Percentiles rank a stretch among this genome's conserved stretches.
Evolutionary conservation across 2,797 vertebrate species (phyloP).

Genomic region (Pygocentrus nattereri): DNA sequence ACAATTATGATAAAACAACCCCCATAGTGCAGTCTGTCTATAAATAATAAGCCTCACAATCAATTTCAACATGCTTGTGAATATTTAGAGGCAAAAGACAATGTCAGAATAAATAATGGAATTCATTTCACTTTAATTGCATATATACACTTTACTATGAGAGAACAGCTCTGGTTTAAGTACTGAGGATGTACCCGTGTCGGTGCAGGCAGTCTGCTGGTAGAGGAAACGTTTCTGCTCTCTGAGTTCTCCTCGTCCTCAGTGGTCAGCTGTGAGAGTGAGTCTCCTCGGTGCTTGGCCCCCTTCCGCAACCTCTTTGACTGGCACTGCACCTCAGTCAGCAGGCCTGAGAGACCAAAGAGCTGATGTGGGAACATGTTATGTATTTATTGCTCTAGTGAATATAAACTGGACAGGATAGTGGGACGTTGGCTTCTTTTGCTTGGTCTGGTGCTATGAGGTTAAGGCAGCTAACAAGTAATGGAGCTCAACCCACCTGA

Average conservation of each 20-base stretch:
- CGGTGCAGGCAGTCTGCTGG: constrained; percentile 84
- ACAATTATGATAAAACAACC: too few species aligned
- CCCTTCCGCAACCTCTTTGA: constrained; percentile 93
- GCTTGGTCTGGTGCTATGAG: background rate
- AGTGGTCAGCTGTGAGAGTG: constrained; percentile 72
- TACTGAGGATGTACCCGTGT: constrained; percentile 63
- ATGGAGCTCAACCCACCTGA: background rate
- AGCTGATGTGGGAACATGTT: background rate
- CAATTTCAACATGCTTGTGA: too few species aligned
- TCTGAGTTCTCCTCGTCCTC: constrained; percentile 79
- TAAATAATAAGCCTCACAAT: too few species aligned
- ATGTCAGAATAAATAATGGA: too few species aligned
- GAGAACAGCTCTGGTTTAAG: background rate
- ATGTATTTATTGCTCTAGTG: background rate
- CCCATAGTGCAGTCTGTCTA: too few species aligned
- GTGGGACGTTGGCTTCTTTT: too few species aligned
- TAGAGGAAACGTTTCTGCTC: constrained; percentile 86
- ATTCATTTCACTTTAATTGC: background rate
- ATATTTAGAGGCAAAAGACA: too few species aligned
- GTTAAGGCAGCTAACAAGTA: background rate
- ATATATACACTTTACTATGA: background rate
- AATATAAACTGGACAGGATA: too few species aligned
- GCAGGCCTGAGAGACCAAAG: constrained; percentile 80
- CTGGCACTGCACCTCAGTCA: constrained; percentile 95
- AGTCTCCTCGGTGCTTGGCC: constrained; percentile 75